Conservation (phyloP, 2,888 invertebrate species). For the Himalopsyche japonica region DNA sequence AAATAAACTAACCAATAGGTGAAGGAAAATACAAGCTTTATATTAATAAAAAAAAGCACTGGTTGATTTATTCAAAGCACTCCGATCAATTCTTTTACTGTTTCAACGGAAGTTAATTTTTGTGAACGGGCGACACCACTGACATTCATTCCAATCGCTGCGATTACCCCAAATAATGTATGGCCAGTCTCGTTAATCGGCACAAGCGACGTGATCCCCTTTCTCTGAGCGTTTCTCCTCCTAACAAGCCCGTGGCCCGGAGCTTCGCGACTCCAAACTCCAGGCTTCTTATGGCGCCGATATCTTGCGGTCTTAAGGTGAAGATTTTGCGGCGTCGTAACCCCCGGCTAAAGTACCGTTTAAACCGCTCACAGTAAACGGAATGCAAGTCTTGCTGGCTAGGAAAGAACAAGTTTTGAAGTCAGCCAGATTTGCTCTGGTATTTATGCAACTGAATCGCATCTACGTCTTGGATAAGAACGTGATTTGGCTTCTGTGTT, state of each 20-base stretch:
- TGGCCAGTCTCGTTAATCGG: conserved; percentile 36
- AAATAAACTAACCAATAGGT: too few relatives aligned
- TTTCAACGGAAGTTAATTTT: too few relatives aligned
- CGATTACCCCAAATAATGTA: conserved; percentile 38
- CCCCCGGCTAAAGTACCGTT: conserved; percentile 2
- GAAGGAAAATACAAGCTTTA: too few relatives aligned
- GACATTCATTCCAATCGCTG: not conserved
- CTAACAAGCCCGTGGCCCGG: conserved; percentile 2
- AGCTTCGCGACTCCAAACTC: conserved; percentile 7
- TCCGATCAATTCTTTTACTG: too few relatives aligned
- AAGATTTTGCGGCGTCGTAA: conserved; percentile 27
- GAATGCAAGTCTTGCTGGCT: not conserved
- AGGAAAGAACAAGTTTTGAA: not conserved
- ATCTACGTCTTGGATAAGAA: too few relatives aligned
- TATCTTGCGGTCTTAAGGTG: conserved; percentile 29
- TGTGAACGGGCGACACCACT: not conserved
- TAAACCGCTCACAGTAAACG: not conserved
- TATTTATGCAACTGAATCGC: not conserved
- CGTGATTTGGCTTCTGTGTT: too few relatives aligned
- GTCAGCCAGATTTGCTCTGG: not conserved
- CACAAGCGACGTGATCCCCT: conserved; percentile 34
- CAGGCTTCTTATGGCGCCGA: conserved; percentile 14
- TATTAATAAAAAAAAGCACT: too few relatives aligned
- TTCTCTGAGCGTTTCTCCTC: not conserved
- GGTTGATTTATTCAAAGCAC: too few relatives aligned